A percentile compares a stretch with the other conserved stretches of the same genome.
Conservation (phyloP, 2,888 invertebrate species). For the Melitaea athalia region DNA sequence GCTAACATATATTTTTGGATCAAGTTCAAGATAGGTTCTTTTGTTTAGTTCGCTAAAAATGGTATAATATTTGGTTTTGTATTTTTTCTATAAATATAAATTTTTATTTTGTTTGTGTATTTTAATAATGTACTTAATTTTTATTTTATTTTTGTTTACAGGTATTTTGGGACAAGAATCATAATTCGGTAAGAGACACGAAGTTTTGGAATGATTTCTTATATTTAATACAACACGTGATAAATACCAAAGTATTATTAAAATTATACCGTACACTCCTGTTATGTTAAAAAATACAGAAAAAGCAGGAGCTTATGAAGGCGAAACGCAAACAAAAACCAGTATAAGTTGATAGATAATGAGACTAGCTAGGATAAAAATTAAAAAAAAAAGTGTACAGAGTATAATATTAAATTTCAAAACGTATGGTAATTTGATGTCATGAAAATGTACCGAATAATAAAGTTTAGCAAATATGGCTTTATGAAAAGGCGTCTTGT, state of each 20-base stretch:
- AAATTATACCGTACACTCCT: neutral
- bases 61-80: too few species aligned
- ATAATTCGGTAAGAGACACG: constrained; percentile 59
- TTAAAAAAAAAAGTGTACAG: neutral
- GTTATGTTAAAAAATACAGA: neutral
- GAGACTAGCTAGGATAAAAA: neutral
- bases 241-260: neutral
- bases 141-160: constrained; percentile 57
- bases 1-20: neutral
- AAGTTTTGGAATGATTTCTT: constrained; percentile 2
- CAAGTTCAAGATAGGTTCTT: neutral
- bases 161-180: constrained; percentile 71
- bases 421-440: constrained; percentile 5
- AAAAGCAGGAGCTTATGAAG: neutral
- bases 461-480: constrained; percentile 43
- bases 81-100: neutral
- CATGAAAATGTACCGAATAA: constrained; percentile 45
- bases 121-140: constrained; percentile 2
- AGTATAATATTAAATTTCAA: constrained; percentile 10
- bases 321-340: constrained; percentile 1
- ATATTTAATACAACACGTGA: neutral
- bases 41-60: neutral
- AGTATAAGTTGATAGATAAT: neutral
- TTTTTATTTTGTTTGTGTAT: neutral
- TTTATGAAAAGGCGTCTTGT: constrained; percentile 59